Evolutionary conservation across 2,888 invertebrate genomes (phyloP).

Genomic region (Quadriops clusia): DNA sequence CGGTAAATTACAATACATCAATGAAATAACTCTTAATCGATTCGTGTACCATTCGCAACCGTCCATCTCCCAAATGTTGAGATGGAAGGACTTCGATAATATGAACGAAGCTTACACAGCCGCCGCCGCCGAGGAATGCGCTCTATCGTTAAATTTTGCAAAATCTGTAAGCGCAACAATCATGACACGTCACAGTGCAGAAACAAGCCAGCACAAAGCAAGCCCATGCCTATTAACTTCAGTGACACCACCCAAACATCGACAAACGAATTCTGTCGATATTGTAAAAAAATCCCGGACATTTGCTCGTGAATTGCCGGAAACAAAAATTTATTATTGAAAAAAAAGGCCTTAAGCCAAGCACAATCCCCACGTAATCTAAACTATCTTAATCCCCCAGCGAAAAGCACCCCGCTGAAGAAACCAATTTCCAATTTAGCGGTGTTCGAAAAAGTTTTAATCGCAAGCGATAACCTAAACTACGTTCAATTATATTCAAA

Average conservation of each 20-base stretch:
- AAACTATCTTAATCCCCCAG: conserved; percentile 4
- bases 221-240: no score
- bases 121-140: background rate
- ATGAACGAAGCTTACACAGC: conserved; percentile 3
- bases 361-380: background rate
- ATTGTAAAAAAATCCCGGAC: conserved; percentile 1
- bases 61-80: conserved; percentile 3
- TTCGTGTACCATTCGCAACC: conserved; percentile 4
- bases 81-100: conserved; percentile 1
- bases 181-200: conserved; percentile 1
- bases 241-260: no score
- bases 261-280: conserved; percentile 1
- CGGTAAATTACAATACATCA: conserved; percentile 4
- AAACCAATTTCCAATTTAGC: conserved; percentile 2
- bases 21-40: conserved; percentile 3
- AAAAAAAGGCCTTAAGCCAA: background rate
- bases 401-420: conserved; percentile 1
- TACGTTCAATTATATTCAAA: conserved; percentile 1
- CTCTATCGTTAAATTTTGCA: background rate
- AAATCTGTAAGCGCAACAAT: conserved; percentile 3
- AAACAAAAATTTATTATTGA: conserved; percentile 5
- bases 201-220: no score
- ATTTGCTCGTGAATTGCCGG: background rate
- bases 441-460: conserved; percentile 6
- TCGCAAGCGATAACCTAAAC: background rate